These are phyloP conservation scores for Teinopalpus imperialis DNA, from an alignment of 2,888 invertebrate genomes.

Conservation along the genomic window DNA sequence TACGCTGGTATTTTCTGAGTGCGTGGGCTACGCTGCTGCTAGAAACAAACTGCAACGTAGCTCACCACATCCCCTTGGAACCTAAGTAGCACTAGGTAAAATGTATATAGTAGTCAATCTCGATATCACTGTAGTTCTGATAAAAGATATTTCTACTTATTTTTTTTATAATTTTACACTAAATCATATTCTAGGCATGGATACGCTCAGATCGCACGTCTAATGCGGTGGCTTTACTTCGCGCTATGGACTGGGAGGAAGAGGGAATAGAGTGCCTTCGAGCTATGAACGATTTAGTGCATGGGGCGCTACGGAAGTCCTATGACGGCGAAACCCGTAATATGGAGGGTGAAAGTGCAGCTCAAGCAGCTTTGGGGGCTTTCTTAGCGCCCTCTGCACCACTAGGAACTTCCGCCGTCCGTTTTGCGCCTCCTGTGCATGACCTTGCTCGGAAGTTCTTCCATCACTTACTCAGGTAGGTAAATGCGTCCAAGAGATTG, in stretches of 20 bases:
- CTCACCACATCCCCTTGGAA: too few relatives aligned
- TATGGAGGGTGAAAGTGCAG: slow-evolving; percentile 44
- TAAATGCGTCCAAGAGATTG: too few relatives aligned
- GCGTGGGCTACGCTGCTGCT: too few relatives aligned
- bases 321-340: slow-evolving; percentile 26
- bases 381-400: slow-evolving; percentile 89
- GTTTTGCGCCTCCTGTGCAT: slow-evolving; percentile 89
- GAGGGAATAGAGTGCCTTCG: slow-evolving; percentile 89
- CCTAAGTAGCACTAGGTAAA: too few relatives aligned
- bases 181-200: slow-evolving; percentile 66
- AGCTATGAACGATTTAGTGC: slow-evolving; percentile 82
- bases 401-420: slow-evolving; percentile 84
- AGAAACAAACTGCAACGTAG: too few relatives aligned
- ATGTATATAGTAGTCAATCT: too few relatives aligned
- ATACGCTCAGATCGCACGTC: slow-evolving; percentile 53
- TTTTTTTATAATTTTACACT: too few relatives aligned
- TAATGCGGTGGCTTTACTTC: slow-evolving; percentile 62
- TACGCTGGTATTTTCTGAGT: too few relatives aligned
- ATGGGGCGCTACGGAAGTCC: slow-evolving; percentile 43
- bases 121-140: too few relatives aligned
- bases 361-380: slow-evolving; percentile 90
- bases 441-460: slow-evolving; percentile 94
- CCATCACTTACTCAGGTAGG: slow-evolving; percentile 90
- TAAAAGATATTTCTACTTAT: too few relatives aligned
- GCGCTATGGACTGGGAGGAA: slow-evolving; percentile 89